Conservation (phyloP, 1,140 invertebrate genomes). For the Drosophila ohnishii region DNA sequence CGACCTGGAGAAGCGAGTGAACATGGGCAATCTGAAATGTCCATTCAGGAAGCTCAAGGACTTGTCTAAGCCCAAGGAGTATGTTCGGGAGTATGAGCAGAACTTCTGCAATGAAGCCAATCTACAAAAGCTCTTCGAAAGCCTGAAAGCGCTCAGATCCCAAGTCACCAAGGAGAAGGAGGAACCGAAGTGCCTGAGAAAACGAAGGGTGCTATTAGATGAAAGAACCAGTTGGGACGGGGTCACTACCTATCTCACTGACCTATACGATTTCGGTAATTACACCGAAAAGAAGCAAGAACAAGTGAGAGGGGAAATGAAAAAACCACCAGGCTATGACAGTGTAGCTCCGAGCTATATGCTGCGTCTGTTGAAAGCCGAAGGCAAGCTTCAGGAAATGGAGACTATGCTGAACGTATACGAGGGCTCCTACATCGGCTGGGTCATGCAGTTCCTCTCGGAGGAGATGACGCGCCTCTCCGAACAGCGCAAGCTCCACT, state of each 20-base stretch:
- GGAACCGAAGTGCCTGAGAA: constrained; percentile 53
- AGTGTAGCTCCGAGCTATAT: neutral
- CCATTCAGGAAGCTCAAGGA: constrained; percentile 69
- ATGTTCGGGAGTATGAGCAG: constrained; percentile 68
- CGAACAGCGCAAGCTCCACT: constrained; percentile 88
- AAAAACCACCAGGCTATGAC: neutral
- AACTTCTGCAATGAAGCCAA: constrained; percentile 73
- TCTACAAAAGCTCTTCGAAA: constrained; percentile 72
- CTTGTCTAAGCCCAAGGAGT: constrained; percentile 74
- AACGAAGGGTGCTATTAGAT: neutral
- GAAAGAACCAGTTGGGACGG: neutral
- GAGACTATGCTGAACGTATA: constrained; percentile 63
- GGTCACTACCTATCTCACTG: neutral
- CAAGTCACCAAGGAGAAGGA: constrained; percentile 37
- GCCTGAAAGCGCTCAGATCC: constrained; percentile 35
- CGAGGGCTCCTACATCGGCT: constrained; percentile 71
- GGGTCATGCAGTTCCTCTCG: constrained; percentile 72
- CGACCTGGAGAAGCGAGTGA: constrained; percentile 65
- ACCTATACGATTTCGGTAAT: neutral
- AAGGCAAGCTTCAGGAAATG: constrained; percentile 51
- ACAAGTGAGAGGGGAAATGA: neutral
- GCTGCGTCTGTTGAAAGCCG: neutral
- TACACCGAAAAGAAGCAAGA: neutral
- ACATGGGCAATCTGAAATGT: constrained; percentile 54
- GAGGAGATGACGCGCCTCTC: constrained; percentile 88